Base-by-base conservation (phyloP, 1,140 invertebrate species). In the Drosophila burlai region DNA sequence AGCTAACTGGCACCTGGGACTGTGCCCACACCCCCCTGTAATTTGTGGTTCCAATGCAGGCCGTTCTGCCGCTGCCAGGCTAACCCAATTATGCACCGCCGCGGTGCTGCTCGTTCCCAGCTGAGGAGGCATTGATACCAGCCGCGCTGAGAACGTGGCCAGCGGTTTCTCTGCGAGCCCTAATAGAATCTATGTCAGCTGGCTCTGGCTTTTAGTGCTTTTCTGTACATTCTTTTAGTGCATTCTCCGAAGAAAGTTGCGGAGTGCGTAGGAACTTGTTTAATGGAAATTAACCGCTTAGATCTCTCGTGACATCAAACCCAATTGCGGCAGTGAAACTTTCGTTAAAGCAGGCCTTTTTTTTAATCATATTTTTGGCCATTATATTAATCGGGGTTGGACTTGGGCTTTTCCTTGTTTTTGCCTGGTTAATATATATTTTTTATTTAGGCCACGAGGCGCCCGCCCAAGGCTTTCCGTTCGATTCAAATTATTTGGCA, bases 391-490 rank as follows among this genome's bases (percentile, higher is more conserved):
- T 65, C 52, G 54, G 7, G 2, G 2, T 36, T 63, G 50, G 13
- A 10, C 2, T 36, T 63, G 55, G 55, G 46, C 58, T 62, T 78
- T 81, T 78, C 58, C 61, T 80, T 50, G 45, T 34, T 40, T 52
- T 52, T 46, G 62, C 49, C 62, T 45, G n/a, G n/a, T 71, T 54
- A 58, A 57, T 52, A 63, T 73, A 60, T 72, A 76, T 62, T 16
- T 16, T 61, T 84, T 90, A 90, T 89, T 89, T 89, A 89, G 84
- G 84, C 85, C 84, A 90, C 77, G 77, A 67, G 45, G 65, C 54
- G 43, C 62, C 18, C 49, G 64, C 68, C 84, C 84, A 87, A 87
- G 84, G 84, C 84, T 87, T 75, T 47, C 29, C 68, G 73, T 75
- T 78, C 78, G 46, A 84, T 78, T 67, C 65, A 75, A 83, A 80